phyloP scores from a whole-genome alignment of 1,140 invertebrate species.

The Zaprionus davidi region DNA sequence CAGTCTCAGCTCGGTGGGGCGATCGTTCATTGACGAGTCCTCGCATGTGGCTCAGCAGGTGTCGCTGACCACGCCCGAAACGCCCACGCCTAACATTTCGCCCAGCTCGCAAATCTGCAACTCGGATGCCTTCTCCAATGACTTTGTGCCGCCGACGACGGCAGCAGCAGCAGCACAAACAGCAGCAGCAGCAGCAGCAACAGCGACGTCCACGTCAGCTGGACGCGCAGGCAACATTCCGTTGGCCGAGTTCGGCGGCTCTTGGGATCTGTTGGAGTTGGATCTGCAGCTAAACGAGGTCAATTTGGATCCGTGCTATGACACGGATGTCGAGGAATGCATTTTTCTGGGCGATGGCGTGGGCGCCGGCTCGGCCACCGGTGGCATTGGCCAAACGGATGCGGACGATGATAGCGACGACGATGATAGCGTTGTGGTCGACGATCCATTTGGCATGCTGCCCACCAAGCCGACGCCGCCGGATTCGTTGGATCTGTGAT shows the following conservation, averaged over 20 bases:
- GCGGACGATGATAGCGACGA: slow-evolving; percentile 59
- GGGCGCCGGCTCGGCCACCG: slow-evolving; percentile 15
- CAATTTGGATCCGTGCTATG: slow-evolving; percentile 81
- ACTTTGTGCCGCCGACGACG: slow-evolving; percentile 67
- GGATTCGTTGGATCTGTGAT: slow-evolving; percentile 84
- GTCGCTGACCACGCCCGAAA: slow-evolving; percentile 86
- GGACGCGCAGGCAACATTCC: slow-evolving; percentile 51
- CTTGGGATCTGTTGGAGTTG: slow-evolving; percentile 81
- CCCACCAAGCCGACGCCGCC: slow-evolving; percentile 82
- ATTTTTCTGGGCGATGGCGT: slow-evolving; percentile 85
- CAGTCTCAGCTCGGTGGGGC: slow-evolving; percentile 80
- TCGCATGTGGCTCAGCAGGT: slow-evolving; percentile 50
- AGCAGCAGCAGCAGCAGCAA: neutral
- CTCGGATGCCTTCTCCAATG: slow-evolving; percentile 83
- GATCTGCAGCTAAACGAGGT: slow-evolving; percentile 83
- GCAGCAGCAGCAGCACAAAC: neutral
- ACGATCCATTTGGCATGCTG: slow-evolving; percentile 82
- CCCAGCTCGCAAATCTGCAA: slow-evolving; percentile 84
- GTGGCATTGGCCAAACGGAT: slow-evolving; percentile 14
- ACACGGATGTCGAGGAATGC: slow-evolving; percentile 86
- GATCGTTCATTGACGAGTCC: slow-evolving; percentile 81
- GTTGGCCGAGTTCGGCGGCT: slow-evolving; percentile 78
- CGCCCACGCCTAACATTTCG: slow-evolving; percentile 86
- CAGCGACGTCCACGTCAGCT: neutral
- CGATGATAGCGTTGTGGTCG: slow-evolving; percentile 75